These are phyloP conservation scores for Macrobrachium rosenbergii DNA, from an alignment of 1,140 invertebrate species.

Conservation along the genomic window DNA sequence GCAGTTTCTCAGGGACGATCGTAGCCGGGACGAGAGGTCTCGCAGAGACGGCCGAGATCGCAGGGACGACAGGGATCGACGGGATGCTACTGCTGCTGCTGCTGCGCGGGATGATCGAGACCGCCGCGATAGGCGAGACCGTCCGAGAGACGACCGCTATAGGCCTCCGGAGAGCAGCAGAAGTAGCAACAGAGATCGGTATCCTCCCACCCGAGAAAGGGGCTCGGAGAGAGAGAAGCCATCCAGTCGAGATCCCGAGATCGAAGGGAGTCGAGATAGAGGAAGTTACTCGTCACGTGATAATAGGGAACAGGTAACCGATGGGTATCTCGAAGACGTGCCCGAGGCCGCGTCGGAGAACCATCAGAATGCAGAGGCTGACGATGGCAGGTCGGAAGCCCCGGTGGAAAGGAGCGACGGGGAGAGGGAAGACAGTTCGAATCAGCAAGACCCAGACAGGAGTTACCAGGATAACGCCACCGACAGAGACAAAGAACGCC, in stretches of 20 bases:
- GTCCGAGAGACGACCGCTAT: too few species aligned
- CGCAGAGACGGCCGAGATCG: background rate
- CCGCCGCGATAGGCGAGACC: background rate
- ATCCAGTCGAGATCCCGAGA: background rate
- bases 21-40: slow-evolving; percentile 5
- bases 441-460: background rate
- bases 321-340: too few species aligned
- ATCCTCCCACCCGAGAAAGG: background rate
- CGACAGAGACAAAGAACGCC: background rate
- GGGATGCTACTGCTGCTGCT: background rate
- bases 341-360: too few species aligned
- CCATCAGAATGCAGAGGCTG: too few species aligned
- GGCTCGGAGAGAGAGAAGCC: background rate
- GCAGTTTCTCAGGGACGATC: slow-evolving; percentile 26
- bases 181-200: background rate
- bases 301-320: too few species aligned
- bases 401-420: background rate
- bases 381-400: background rate
- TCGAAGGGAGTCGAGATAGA: background rate
- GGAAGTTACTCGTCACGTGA: too few species aligned
- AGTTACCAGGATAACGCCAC: background rate
- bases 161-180: background rate
- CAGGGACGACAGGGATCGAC: background rate
- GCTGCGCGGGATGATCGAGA: background rate
- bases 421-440: background rate